Evolutionary conservation across 2,797 vertebrate species (phyloP).

Genomic region (Diplodus sargus): DNA sequence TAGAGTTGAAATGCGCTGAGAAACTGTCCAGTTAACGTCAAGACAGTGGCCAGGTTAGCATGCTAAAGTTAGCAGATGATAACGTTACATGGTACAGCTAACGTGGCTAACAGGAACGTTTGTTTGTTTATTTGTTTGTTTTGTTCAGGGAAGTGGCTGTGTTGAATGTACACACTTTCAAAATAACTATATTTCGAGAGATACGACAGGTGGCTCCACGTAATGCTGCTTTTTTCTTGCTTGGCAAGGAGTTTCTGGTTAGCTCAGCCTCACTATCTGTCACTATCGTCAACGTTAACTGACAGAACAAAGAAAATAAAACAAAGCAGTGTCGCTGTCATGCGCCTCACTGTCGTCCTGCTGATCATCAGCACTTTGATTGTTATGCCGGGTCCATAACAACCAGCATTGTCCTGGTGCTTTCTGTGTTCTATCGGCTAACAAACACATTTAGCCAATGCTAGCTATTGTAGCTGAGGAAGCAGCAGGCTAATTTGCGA

Average conservation of each 20-base stretch:
- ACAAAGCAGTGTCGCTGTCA: constrained; percentile 64
- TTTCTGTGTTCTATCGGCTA: background rate
- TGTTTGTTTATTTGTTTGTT: background rate
- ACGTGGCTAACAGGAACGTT: background rate
- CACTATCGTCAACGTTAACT: constrained; percentile 15
- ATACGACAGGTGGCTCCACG: no score
- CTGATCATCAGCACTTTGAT: constrained; percentile 63
- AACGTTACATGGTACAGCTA: constrained; percentile 1
- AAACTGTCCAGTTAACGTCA: background rate
- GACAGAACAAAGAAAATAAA: constrained; percentile 69
- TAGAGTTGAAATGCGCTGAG: fast-evolving
- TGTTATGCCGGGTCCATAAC: constrained; percentile 12
- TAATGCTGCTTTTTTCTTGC: background rate
- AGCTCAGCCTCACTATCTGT: constrained; percentile 7
- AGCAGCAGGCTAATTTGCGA: background rate
- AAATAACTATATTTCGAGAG: background rate
- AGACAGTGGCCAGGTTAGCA: constrained; percentile 37
- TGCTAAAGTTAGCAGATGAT: constrained; percentile 64
- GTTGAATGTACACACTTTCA: background rate
- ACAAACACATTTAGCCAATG: background rate
- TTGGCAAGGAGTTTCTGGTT: background rate
- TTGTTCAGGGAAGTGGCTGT: background rate
- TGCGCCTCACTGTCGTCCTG: constrained; percentile 11
- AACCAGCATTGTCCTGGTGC: background rate
- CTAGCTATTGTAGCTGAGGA: background rate